phyloP scores from a whole-genome alignment of 2,113 vertebrate genomes.

The Antechinus stuartii region DNA sequence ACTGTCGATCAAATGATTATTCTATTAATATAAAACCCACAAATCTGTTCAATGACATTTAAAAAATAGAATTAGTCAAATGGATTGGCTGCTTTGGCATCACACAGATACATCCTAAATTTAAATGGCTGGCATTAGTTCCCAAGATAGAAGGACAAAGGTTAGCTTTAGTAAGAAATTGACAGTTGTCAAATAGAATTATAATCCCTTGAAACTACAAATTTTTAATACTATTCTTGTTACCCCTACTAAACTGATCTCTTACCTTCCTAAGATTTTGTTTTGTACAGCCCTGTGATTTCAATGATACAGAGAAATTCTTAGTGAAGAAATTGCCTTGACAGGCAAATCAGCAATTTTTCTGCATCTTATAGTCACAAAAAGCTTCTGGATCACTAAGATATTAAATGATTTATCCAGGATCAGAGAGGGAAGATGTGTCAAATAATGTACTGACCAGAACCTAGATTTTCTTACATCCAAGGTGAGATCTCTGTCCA shows the following conservation, averaged over 20 bases:
- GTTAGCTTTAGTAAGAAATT: conserved; percentile 30
- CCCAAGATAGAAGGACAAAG: neutral
- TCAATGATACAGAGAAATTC: neutral
- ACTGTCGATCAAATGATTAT: neutral
- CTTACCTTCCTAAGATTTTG: neutral
- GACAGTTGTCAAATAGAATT: neutral
- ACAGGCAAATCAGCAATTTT: neutral
- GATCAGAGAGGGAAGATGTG: neutral
- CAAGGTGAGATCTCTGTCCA: neutral
- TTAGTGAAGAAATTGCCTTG: neutral
- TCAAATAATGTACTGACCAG: neutral
- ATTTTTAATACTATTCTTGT: neutral
- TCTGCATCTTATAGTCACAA: neutral
- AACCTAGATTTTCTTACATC: neutral
- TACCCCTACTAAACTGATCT: conserved; percentile 2
- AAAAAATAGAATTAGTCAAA: conserved; percentile 26
- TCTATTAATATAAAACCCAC: neutral
- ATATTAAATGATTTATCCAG: neutral
- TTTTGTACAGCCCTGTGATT: neutral
- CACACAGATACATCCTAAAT: conserved; percentile 18
- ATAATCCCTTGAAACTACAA: neutral
- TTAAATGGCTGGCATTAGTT: conserved; percentile 18
- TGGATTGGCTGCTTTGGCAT: conserved; percentile 9
- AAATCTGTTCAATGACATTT: conserved; percentile 31
- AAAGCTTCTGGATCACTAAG: neutral